Evolutionary conservation across 1,140 invertebrate species (phyloP).

Genomic region (Drosophila guanche): DNA sequence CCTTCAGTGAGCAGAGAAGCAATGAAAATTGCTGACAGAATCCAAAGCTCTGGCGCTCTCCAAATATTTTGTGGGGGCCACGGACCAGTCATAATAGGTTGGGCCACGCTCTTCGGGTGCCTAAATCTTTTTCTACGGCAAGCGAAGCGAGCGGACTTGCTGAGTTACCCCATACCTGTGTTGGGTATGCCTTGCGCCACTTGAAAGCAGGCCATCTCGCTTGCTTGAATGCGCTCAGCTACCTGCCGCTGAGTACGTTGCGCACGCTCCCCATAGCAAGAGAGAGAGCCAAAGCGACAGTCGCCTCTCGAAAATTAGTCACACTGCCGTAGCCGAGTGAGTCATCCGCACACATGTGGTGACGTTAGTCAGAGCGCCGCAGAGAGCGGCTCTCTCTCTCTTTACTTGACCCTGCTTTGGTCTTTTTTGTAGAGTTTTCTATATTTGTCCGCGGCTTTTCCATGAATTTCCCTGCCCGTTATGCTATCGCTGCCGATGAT

Average conservation of each 20-base stretch:
- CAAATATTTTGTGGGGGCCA: no score
- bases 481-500: no score
- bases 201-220: conserved; percentile 16
- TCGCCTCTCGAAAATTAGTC: conserved; percentile 33
- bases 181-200: not conserved
- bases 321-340: conserved; percentile 31
- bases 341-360: conserved; percentile 52
- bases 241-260: conserved; percentile 41
- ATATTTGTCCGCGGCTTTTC: conserved; percentile 66
- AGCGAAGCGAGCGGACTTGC: conserved; percentile 24
- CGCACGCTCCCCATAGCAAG: conserved; percentile 53
- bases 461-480: conserved; percentile 56
- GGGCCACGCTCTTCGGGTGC: no score
- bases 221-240: conserved; percentile 2
- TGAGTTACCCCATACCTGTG: conserved; percentile 24
- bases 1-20: no score
- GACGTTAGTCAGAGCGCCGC: conserved; percentile 43
- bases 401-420: conserved; percentile 76
- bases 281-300: conserved; percentile 29
- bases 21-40: no score
- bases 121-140: not conserved
- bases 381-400: conserved; percentile 21
- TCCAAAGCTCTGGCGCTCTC: no score
- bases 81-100: no score
- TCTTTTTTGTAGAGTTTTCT: conserved; percentile 73